Evolutionary conservation across 2,888 invertebrate species (phyloP), one percentile per base, ranked within the genome.

Genomic region (Macrosiphum euphorbiae): DNA sequence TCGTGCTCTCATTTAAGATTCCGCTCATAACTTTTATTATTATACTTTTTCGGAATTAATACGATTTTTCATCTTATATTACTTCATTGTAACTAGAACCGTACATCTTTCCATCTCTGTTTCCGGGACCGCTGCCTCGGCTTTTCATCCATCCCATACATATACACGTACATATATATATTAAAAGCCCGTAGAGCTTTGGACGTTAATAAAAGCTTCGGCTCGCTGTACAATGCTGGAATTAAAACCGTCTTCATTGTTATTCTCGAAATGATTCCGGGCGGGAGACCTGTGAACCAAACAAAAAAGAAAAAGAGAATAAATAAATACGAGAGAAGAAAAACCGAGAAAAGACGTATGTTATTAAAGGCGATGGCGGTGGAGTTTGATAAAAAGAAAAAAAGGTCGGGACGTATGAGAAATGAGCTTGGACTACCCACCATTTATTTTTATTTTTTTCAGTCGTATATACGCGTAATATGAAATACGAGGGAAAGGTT

Each of bases 21-120:
- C 94, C 90, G 94, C 94, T 94, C 94, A 94, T 94, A 94, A 94
- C 94, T 94, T 94, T 94, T 90, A 94, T 90, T 94, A 90, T 94
- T 94, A 94, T 94, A 94, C 94, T 94, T 94, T 94, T 94, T 94
- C 94, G 87, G 94, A 94, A 94, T 94, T 94, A 94, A 94, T 94
- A 94, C 94, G 94, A 94, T 94, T 94, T 94, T 94, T 94, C 94
- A 94, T 94, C 90, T 94, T 87, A 94, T 94, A 94, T 94, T 94
- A 94, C 94, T 94, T 94, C 94, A 94, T 94, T 94, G 94, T 94
- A 94, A 94, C 94, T 44, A 90, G 94, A 90, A 86, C 90, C 94
- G 90, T 90, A 94, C 94, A 94, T 94, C 94, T 94, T 94, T 94
- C 94, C 94, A 94, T 94, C 94, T 90, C 86, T 58, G 94, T 94